Conservation (phyloP, 2,113 vertebrate genomes). For the Phrynosoma platyrhinos region DNA sequence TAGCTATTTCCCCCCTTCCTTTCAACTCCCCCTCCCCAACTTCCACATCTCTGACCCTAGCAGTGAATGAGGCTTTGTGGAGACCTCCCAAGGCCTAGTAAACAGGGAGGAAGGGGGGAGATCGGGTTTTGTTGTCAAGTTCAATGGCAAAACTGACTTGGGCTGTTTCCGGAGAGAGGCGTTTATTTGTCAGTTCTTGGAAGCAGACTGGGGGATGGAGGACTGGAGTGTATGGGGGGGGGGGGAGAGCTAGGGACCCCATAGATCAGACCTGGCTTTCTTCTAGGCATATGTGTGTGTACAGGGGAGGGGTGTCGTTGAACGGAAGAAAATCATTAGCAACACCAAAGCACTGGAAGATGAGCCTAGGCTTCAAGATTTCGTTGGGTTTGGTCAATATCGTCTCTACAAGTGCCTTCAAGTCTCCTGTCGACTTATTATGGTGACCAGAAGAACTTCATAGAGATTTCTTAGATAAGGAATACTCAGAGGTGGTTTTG, state of each 20-base stretch:
- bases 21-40: slow-evolving; percentile 1
- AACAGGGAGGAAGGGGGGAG: not conserved
- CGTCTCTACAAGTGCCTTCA: too few relatives aligned
- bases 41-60: slow-evolving; percentile 7
- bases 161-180: slow-evolving; percentile 13
- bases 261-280: not conserved
- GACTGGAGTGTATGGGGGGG: not conserved
- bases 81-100: slow-evolving; percentile 32
- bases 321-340: not conserved
- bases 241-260: not conserved
- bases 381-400: not conserved
- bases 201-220: not conserved
- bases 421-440: too few relatives aligned
- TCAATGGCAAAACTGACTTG: slow-evolving; percentile 35
- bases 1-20: not conserved
- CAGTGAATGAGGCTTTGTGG: not conserved
- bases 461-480: too few relatives aligned
- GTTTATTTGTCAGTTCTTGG: not conserved
- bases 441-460: too few relatives aligned
- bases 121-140: slow-evolving; percentile 36
- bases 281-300: not conserved
- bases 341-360: not conserved
- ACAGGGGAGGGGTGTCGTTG: not conserved
- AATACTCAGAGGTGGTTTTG: too few relatives aligned
- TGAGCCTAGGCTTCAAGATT: not conserved